phyloP scores from a whole-genome alignment of 2,113 vertebrate genomes.

The Crotalus helleri region DNA sequence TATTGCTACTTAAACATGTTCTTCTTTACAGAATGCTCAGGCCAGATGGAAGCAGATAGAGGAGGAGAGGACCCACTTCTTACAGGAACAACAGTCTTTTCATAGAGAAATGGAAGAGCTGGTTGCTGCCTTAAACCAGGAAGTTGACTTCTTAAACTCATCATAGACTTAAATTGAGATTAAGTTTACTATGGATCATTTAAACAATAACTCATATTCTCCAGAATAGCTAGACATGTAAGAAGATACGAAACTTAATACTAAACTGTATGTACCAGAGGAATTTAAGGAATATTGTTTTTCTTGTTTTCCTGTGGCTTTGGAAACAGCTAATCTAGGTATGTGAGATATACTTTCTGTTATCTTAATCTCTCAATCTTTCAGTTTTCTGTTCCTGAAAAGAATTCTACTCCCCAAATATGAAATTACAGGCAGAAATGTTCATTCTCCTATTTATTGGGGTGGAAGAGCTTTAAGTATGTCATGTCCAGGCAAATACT shows the following conservation, averaged over 20 bases:
- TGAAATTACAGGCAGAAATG: background rate
- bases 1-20: background rate
- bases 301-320: background rate
- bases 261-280: background rate
- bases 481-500: background rate
- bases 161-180: slow-evolving; percentile 26
- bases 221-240: background rate
- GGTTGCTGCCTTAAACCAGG: slow-evolving; percentile 20
- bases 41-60: slow-evolving; percentile 55
- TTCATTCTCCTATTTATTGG: background rate
- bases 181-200: background rate
- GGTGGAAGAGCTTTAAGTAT: background rate
- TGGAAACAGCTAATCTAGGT: background rate
- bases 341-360: background rate
- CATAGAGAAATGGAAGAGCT: slow-evolving; percentile 50
- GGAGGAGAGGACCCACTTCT: slow-evolving; percentile 43
- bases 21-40: slow-evolving; percentile 50
- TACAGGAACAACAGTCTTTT: slow-evolving; percentile 58
- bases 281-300: background rate
- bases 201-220: background rate
- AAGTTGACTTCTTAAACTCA: slow-evolving; percentile 58
- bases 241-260: background rate
- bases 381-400: background rate
- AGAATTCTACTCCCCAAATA: background rate
- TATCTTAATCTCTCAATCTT: background rate